phyloP scores from a whole-genome alignment of 2,113 vertebrate species.

The Bungarus multicinctus region DNA sequence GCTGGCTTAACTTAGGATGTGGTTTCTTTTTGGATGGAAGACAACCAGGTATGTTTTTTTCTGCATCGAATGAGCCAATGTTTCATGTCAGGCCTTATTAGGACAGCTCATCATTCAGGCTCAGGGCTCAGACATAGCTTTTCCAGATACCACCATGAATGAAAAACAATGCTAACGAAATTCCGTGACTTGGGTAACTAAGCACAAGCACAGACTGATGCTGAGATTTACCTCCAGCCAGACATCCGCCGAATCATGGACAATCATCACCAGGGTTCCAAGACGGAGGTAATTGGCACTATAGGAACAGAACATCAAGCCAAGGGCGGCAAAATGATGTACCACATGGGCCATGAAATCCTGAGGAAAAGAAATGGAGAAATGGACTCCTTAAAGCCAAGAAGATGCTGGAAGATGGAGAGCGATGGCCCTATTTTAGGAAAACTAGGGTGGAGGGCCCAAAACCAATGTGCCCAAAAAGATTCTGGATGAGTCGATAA shows the following conservation, averaged over 20 bases:
- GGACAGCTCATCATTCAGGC: not conserved
- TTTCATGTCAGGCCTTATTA: not conserved
- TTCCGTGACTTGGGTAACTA: not conserved
- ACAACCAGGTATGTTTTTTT: not conserved
- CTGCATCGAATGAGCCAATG: not conserved
- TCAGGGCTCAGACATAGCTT: not conserved
- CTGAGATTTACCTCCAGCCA: slow-evolving; percentile 83
- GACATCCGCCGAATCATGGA: slow-evolving; percentile 89
- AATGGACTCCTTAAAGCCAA: not conserved
- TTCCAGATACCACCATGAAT: not conserved
- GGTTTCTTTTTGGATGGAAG: not conserved
- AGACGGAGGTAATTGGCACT: slow-evolving; percentile 89
- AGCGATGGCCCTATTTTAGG: not conserved
- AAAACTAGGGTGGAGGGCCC: not conserved
- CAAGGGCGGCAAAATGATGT: slow-evolving; percentile 89
- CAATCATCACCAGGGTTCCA: slow-evolving; percentile 85
- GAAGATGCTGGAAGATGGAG: not conserved
- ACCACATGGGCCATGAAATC: slow-evolving; percentile 90
- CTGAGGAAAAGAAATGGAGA: slow-evolving; percentile 55
- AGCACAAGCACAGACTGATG: not conserved
- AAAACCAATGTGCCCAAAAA: not conserved
- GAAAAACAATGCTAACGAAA: not conserved
- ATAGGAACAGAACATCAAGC: slow-evolving; percentile 88
- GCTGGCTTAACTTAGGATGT: not conserved
- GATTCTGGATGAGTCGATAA: not conserved